phyloP scores from a whole-genome alignment of 2,113 vertebrate species.

The Sapajus apella region DNA sequence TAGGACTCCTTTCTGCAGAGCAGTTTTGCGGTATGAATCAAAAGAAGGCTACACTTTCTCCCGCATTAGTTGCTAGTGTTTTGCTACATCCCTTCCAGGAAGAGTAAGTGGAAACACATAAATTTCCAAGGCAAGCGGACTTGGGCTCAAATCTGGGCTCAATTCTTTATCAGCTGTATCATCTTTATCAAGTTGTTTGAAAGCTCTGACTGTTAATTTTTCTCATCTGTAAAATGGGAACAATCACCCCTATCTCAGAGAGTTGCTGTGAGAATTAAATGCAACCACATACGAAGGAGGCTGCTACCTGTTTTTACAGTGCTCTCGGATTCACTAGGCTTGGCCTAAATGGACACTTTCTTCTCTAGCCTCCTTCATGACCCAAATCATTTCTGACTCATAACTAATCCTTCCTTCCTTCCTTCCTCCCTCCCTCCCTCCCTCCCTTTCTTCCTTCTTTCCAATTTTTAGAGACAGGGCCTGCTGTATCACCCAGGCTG shows the following conservation, averaged over 20 bases:
- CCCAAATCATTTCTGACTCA: background rate
- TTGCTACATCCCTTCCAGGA: background rate
- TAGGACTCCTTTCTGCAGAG: background rate
- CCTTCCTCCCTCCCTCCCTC: too few relatives aligned
- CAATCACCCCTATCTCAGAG: background rate
- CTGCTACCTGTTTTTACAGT: background rate
- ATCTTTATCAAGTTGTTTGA: background rate
- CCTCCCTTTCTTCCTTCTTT: too few relatives aligned
- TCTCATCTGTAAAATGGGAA: conserved; percentile 1
- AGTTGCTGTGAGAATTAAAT: background rate
- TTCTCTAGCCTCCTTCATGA: conserved; percentile 13
- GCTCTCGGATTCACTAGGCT: background rate
- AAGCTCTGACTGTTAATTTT: background rate
- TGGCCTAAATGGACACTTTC: background rate
- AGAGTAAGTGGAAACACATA: background rate
- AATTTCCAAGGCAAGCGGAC: background rate
- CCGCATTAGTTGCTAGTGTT: background rate
- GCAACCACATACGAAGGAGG: background rate
- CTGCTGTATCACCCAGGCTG: too few relatives aligned
- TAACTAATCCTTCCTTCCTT: background rate
- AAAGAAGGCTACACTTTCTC: background rate
- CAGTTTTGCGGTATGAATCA: background rate
- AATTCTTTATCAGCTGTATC: conserved; percentile 16
- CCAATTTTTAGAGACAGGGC: too few relatives aligned
- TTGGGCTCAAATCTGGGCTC: background rate